Evolutionary conservation across 64 coral and sea anemone genomes (phyloP), one percentile per base, ranked within the genome.

Genomic region (Montipora foliosa): DNA sequence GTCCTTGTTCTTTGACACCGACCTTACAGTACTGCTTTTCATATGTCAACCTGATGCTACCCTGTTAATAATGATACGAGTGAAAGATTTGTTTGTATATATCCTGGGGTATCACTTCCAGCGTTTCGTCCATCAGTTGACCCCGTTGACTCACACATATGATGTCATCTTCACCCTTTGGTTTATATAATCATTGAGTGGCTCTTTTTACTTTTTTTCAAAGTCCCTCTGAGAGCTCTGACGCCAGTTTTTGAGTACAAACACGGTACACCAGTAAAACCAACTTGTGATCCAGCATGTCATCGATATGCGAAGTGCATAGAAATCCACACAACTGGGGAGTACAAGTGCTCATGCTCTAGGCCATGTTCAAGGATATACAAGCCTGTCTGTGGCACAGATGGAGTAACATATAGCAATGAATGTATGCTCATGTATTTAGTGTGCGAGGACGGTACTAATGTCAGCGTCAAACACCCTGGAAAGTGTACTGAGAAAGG

Each of bases 371-470:
- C 24, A 77, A 29, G 76, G 12, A 51, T 51, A 60, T 89, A 78
- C 24, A 20, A 8, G 3, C 87, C 87, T 61, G 76, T 89, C 9
- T 89, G 87, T 16, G 87, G 87, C 14, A 89, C 87, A 10, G 87
- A 89, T 77, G 87, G 87, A 19, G 70, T 74, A n/a, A 78, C 73
- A 22, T 89, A 89, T 29, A 79, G 87, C 47, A 89, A 22, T 21
- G 76, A 77, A 8, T 89, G 87, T 78, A 77, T 89, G 50, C n/a
- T 76, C 14, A 79, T 21, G 76, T 20, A 20, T 48, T 44, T 49
- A 24, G 76, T 79, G 7, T 89, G 87, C n/a, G 11, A 89, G 10
- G n/a, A 79, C 3, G 87, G 76, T 25, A 66, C 49, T 45, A 14
- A 44, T 57, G 51, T 78, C 10, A 37, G 14, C 15, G 8, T 89